Conservation (phyloP, 2,113 vertebrate species). For the Tenebrosternarchus preto region DNA sequence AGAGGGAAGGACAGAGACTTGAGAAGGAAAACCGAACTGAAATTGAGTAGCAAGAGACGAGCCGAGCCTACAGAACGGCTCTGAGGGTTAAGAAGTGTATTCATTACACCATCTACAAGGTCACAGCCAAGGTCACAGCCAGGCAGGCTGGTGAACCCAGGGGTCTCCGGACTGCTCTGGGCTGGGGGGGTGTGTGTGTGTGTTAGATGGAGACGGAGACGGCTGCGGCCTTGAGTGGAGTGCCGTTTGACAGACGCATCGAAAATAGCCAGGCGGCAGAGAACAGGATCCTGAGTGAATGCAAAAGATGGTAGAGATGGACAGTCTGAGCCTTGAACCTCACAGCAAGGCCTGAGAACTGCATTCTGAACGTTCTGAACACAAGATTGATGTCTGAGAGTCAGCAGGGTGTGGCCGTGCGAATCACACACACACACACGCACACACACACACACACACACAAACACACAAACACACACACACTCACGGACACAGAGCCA, state of each 20-base stretch:
- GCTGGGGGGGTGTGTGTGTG: too few species aligned
- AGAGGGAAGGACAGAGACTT: background rate
- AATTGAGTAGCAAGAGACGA: too few species aligned
- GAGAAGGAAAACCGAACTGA: too few species aligned
- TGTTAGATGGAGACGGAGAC: too few species aligned
- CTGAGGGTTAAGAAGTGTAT: too few species aligned
- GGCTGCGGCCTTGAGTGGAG: constrained; percentile 43
- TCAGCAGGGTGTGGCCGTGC: background rate
- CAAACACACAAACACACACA: constrained; percentile 1
- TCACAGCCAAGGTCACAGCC: too few species aligned
- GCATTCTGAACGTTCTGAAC: constrained; percentile 38
- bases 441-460: constrained; percentile 1
- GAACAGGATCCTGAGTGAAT: constrained; percentile 43
- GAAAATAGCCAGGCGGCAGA: constrained; percentile 37
- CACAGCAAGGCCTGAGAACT: constrained; percentile 20
- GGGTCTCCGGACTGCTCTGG: too few species aligned
- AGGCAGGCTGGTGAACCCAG: too few species aligned
- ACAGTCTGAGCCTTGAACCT: constrained; percentile 32
- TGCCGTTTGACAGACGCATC: constrained; percentile 22
- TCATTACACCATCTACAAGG: too few species aligned
- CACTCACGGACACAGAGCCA: background rate
- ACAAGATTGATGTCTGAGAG: constrained; percentile 26
- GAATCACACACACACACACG: background rate
- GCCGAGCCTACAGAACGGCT: too few species aligned
- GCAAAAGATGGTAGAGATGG: constrained; percentile 12